Percentiles rank a stretch among this genome's conserved stretches.
Conservation (phyloP, 2,888 invertebrate species). For the Clusia tigrina region DNA sequence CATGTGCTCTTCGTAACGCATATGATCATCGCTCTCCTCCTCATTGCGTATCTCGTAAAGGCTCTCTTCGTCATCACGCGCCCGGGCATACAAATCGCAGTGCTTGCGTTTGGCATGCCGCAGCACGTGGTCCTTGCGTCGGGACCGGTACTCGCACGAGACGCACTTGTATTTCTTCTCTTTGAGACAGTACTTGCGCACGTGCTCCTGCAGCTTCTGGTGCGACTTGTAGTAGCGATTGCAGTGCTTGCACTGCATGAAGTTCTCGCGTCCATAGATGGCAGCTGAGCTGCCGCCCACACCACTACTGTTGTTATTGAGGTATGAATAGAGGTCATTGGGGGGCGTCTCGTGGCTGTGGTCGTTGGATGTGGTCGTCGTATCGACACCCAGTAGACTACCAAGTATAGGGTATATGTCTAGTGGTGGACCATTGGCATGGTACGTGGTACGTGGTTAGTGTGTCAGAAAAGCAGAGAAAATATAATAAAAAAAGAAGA, state of each 20-base stretch:
- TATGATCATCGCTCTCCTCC: slow-evolving; percentile 49
- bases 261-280: slow-evolving; percentile 45
- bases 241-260: slow-evolving; percentile 61
- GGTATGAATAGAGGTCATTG: slow-evolving; percentile 45
- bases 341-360: slow-evolving; percentile 36
- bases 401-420: slow-evolving; percentile 64
- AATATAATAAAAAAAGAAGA: slow-evolving; percentile 21
- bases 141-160: slow-evolving; percentile 62
- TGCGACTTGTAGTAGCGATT: slow-evolving; percentile 60
- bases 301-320: slow-evolving; percentile 45
- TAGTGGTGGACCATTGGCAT: slow-evolving; percentile 31
- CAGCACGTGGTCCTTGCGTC: slow-evolving; percentile 62
- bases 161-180: slow-evolving; percentile 63
- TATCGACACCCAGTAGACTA: slow-evolving; percentile 61
- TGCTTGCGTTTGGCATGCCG: slow-evolving; percentile 62
- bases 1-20: slow-evolving; percentile 31
- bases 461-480: slow-evolving; percentile 19
- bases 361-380: slow-evolving; percentile 41
- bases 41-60: slow-evolving; percentile 60
- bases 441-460: slow-evolving; percentile 25
- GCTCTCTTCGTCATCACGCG: slow-evolving; percentile 52
- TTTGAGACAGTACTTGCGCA: slow-evolving; percentile 62
- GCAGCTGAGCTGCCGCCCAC: too few species aligned
- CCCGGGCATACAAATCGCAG: slow-evolving; percentile 52
- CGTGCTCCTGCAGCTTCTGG: slow-evolving; percentile 62